Base-by-base conservation (phyloP, 2,113 vertebrate genomes). In the Anser brachyrhynchus region DNA sequence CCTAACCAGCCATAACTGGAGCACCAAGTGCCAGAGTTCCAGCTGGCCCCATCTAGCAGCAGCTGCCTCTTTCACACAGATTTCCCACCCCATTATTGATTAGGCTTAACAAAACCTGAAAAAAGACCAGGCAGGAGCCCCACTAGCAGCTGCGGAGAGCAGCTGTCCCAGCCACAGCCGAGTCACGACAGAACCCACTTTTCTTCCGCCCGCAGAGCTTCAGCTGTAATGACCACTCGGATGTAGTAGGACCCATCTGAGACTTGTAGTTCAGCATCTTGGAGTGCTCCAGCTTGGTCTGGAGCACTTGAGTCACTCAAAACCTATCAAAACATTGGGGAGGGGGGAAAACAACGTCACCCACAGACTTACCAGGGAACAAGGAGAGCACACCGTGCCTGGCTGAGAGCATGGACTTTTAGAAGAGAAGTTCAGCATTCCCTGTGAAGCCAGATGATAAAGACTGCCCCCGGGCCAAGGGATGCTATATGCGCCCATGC, bases 221-320 rank as follows among this genome's bases (percentile, higher is more conserved):
- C 84, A 0, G 77, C 1, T 0, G 89, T 62, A 20, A 97, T 37
- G 35, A 97, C 92, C 66, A 95, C 96, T 1, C 95, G 96, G 95
- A 97, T 93, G 91, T 91, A 59, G 91, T 77, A 91, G 93, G 92
- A 95, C 20, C 96, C 96, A 44, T 97, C 96, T 22, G 96, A 95
- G n/a, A 97, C 77, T 28, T 96, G 93, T 8, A 97, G 74, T 21
- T 93, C 58, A 2, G 86, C 92, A 37, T 92, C 74, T 5, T 71
- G 77, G 54, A 67, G 62, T 19, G 21, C 74, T 23, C 26, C 93
- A 31, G 81, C 66, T 28, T 79, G 89, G 49, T 5, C 80, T 31
- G 90, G 31, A 76, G 77, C 13, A 28, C n/a, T 0, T 4, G 90
- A 81, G 49, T 94, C 96, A 51, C 54, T 89, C 93, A 97, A 81